Evolutionary conservation across 2,113 vertebrate genomes (phyloP).

Genomic region (Cathartes aura): DNA sequence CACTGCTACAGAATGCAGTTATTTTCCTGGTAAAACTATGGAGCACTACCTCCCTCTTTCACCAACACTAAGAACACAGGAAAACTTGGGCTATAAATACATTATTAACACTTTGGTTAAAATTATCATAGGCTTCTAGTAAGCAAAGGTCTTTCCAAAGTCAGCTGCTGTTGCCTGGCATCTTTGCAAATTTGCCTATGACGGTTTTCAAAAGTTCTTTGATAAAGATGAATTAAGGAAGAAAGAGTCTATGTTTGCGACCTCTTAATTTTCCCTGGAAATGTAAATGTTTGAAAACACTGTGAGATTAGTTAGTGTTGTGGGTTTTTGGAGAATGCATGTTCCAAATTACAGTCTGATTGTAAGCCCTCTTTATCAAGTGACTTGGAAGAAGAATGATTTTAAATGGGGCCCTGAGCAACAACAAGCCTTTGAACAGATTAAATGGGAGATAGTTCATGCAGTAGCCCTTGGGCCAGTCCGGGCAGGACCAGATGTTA

Average conservation of each 20-base stretch:
- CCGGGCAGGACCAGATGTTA: no score
- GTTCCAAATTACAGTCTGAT: no score
- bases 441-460: no score
- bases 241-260: neutral
- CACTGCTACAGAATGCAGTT: neutral
- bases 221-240: neutral
- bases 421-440: no score
- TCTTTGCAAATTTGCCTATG: neutral
- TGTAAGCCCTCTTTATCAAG: no score
- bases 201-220: neutral
- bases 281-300: conserved; percentile 12
- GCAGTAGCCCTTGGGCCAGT: no score
- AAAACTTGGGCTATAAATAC: neutral
- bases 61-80: neutral
- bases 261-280: neutral
- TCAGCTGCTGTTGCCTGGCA: neutral
- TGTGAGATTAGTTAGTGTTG: neutral
- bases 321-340: no score
- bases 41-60: neutral
- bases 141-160: neutral
- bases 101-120: neutral
- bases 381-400: no score
- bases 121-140: neutral
- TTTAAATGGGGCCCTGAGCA: no score
- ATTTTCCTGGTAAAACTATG: neutral